These are phyloP conservation scores for Philereme transversata DNA, from an alignment of 2,888 invertebrate genomes.

Conservation along the genomic window DNA sequence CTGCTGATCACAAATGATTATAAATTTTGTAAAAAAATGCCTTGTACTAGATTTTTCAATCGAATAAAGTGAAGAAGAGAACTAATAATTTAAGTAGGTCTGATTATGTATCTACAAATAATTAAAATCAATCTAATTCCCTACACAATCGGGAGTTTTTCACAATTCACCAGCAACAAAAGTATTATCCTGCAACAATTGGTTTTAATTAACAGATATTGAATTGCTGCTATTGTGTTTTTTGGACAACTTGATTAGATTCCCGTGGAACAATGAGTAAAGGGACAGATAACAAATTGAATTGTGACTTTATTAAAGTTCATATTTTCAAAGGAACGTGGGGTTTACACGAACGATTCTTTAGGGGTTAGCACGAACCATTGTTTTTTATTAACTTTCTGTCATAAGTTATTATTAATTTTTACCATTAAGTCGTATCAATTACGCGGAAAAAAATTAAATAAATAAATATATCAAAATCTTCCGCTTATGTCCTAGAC, in stretches of 20 bases:
- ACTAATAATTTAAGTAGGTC: no score
- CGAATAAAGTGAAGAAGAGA: no score
- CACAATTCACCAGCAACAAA: constrained; percentile 42
- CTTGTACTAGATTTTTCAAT: no score
- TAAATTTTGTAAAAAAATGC: no score
- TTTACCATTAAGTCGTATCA: no score
- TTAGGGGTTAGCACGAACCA: background rate
- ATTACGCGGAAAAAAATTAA: no score
- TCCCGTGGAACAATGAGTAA: constrained; percentile 73
- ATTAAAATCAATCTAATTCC: constrained; percentile 1
- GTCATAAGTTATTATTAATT: no score
- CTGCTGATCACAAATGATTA: no score
- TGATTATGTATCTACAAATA: background rate
- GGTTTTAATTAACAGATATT: constrained; percentile 79
- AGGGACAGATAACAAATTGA: constrained; percentile 73
- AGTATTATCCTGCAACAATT: constrained; percentile 62
- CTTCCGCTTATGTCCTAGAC: no score
- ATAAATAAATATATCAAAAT: no score
- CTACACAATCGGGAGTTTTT: constrained; percentile 4
- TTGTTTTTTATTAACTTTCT: no score
- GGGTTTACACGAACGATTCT: constrained; percentile 29
- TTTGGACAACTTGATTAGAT: constrained; percentile 70
- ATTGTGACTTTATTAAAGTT: constrained; percentile 65
- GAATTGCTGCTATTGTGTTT: constrained; percentile 68
- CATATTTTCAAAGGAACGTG: constrained; percentile 43